A percentile compares a stretch with the other conserved stretches of the same genome.
phyloP scores from a whole-genome alignment of 2,797 vertebrate genomes.

The Podargus strigoides region DNA sequence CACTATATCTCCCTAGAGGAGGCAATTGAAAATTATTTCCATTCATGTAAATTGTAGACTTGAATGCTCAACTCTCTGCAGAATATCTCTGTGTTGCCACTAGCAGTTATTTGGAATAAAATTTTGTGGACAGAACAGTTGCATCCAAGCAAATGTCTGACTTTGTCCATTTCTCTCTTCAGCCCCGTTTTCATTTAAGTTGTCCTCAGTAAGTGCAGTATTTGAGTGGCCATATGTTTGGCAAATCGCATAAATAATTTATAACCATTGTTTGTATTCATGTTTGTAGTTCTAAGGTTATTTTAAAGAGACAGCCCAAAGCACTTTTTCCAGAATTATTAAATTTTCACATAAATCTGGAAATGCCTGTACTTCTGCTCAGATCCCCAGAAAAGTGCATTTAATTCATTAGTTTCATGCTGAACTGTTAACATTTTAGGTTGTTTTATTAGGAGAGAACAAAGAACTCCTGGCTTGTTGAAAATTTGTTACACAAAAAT shows the following conservation, averaged over 20 bases:
- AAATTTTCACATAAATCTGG: conserved; percentile 15
- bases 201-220: not conserved
- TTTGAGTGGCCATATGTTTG: not conserved
- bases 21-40: not conserved
- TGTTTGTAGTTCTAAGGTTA: conserved; percentile 11
- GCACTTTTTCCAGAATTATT: conserved; percentile 35
- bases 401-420: conserved; percentile 33
- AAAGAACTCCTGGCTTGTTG: conserved; percentile 33
- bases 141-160: not conserved
- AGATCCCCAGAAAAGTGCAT: conserved; percentile 10
- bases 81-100: not conserved
- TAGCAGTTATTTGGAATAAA: not conserved
- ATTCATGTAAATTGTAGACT: not conserved
- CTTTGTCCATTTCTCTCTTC: not conserved
- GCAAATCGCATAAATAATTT: conserved; percentile 11
- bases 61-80: not conserved
- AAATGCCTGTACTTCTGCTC: not conserved
- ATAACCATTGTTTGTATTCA: not conserved
- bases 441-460: conserved; percentile 46
- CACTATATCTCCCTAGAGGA: not conserved
- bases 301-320: conserved; percentile 29
- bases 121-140: not conserved
- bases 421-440: conserved; percentile 52
- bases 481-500: conserved; percentile 40
- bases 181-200: not conserved